Conservation (phyloP, 2,113 vertebrate species). For the Albula glossodonta region DNA sequence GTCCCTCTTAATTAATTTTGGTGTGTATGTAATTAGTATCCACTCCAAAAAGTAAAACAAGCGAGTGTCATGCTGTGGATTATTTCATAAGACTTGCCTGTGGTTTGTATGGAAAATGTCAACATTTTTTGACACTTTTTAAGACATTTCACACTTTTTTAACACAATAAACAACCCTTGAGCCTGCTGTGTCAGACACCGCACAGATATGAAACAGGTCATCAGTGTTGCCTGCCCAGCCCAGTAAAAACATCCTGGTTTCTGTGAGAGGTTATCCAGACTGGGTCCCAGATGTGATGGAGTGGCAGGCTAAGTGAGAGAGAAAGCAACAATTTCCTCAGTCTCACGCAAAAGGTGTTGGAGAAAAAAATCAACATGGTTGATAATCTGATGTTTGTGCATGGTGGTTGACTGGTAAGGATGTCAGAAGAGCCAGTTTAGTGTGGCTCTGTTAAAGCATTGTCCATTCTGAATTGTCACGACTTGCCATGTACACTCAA, state of each 20-base stretch:
- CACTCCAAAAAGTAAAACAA: neutral
- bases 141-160: neutral
- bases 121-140: neutral
- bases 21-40: neutral
- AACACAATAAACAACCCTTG: neutral
- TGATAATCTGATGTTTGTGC: no score
- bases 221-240: neutral
- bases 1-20: neutral
- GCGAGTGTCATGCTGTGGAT: neutral
- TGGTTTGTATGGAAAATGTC: neutral
- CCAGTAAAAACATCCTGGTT: neutral
- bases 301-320: neutral
- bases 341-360: neutral
- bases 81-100: neutral
- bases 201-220: conserved; percentile 17
- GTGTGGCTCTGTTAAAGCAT: neutral
- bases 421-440: neutral
- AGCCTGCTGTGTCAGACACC: neutral
- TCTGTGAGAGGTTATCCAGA: neutral
- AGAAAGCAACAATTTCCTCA: neutral
- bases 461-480: neutral
- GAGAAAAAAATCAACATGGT: no score
- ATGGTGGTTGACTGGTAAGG: neutral
- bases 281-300: neutral
- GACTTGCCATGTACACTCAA: neutral